phyloP scores from a whole-genome alignment of 2,888 invertebrate genomes.

The Epinotia demarniana region DNA sequence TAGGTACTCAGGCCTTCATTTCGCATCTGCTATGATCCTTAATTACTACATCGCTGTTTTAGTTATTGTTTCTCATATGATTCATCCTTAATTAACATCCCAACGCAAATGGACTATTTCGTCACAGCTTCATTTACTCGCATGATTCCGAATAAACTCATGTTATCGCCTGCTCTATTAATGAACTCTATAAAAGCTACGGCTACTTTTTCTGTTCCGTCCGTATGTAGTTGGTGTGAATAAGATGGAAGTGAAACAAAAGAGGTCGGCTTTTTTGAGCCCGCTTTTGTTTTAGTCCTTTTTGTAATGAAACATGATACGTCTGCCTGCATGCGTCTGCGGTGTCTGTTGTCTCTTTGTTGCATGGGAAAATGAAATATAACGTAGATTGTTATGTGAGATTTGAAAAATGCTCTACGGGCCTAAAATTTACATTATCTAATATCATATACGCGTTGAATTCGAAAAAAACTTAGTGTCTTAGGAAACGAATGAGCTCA shows the following conservation, averaged over 20 bases:
- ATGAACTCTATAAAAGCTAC: constrained; percentile 16
- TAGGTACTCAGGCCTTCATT: not conserved
- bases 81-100: constrained; percentile 43
- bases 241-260: constrained; percentile 25
- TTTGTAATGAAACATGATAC: constrained; percentile 50
- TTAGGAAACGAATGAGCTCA: too few relatives aligned
- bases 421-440: not conserved
- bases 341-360: constrained; percentile 53
- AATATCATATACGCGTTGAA: not conserved
- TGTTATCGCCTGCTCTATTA: constrained; percentile 43
- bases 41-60: constrained; percentile 27
- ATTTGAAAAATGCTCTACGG: constrained; percentile 5
- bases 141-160: constrained; percentile 39
- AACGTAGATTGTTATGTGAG: constrained; percentile 23
- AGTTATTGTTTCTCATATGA: constrained; percentile 42
- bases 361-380: constrained; percentile 54
- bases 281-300: constrained; percentile 47
- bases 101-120: constrained; percentile 38
- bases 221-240: constrained; percentile 16
- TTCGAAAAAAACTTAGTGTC: not conserved
- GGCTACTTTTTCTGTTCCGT: constrained; percentile 6
- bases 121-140: constrained; percentile 38
- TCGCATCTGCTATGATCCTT: constrained; percentile 6
- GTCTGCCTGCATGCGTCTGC: constrained; percentile 46
- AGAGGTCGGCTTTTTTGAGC: constrained; percentile 25